These are phyloP conservation scores for Penaeus vannamei DNA, from an alignment of 1,140 invertebrate genomes.

Conservation along the genomic window DNA sequence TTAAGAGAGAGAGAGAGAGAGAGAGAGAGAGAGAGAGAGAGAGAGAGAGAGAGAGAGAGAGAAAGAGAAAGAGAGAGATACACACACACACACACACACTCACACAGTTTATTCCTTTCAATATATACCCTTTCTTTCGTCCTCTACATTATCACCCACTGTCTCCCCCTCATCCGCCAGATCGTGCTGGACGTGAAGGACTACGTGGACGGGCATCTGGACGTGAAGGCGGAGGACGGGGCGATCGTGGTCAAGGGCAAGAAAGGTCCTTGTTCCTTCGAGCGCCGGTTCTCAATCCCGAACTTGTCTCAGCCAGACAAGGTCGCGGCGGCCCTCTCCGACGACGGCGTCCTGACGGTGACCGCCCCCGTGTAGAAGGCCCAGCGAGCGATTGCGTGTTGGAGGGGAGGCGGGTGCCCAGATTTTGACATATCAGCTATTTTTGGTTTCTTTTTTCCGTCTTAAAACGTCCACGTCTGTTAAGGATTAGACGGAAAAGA, in stretches of 20 bases:
- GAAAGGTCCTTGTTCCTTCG: slow-evolving; percentile 56
- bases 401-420: no score
- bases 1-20: no score
- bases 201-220: slow-evolving; percentile 60
- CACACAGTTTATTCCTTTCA: no score
- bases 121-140: no score
- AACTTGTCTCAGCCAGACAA: slow-evolving; percentile 55
- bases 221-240: slow-evolving; percentile 62
- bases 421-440: no score
- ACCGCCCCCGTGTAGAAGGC: slow-evolving; percentile 48
- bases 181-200: slow-evolving; percentile 66
- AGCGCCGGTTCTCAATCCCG: slow-evolving; percentile 58
- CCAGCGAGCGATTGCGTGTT: no score
- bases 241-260: slow-evolving; percentile 56
- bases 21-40: no score
- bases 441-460: no score
- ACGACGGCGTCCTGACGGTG: slow-evolving; percentile 64
- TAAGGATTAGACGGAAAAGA: no score
- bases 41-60: no score
- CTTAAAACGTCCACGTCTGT: no score
- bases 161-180: background rate
- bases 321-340: slow-evolving; percentile 58
- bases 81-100: background rate
- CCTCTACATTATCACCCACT: background rate
- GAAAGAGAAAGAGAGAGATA: no score